Percentiles rank a stretch among this genome's conserved stretches.
phyloP scores from a whole-genome alignment of 2,113 vertebrate species.

The Cygnus atratus region DNA sequence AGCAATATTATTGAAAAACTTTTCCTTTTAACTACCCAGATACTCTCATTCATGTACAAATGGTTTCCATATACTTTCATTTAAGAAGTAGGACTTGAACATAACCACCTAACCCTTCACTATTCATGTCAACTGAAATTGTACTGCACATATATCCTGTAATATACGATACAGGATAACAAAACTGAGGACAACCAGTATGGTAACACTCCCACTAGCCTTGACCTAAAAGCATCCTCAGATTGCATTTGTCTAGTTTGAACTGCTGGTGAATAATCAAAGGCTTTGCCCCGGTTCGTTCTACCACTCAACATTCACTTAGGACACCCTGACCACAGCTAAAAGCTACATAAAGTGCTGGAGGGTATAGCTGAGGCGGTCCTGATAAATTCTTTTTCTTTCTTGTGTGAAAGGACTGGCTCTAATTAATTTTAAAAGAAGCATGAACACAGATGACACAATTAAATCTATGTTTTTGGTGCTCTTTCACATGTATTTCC shows the following conservation, averaged over 20 bases:
- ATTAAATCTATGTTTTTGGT: slow-evolving; percentile 5
- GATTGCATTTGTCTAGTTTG: not conserved
- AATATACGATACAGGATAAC: not conserved
- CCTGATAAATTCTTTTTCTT: not conserved
- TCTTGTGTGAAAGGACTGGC: not conserved
- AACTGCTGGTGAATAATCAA: not conserved
- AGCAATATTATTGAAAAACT: not conserved
- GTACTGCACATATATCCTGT: not conserved
- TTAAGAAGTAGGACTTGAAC: not conserved
- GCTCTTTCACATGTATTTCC: slow-evolving; percentile 29
- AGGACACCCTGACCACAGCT: not conserved
- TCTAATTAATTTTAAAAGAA: slow-evolving; percentile 34
- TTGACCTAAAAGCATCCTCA: not conserved
- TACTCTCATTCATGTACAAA: slow-evolving; percentile 6
- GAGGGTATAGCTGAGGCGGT: not conserved
- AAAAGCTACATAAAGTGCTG: not conserved
- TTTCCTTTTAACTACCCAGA: slow-evolving; percentile 8
- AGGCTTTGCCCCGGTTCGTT: not conserved
- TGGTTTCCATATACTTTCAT: not conserved
- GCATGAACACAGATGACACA: slow-evolving; percentile 4
- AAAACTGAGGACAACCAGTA: not conserved
- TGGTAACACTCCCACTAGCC: not conserved
- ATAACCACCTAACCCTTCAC: not conserved
- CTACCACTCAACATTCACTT: not conserved
- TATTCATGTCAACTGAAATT: not conserved